phyloP scores from a whole-genome alignment of 2,797 vertebrate genomes.

The Anomalospiza imberbis region DNA sequence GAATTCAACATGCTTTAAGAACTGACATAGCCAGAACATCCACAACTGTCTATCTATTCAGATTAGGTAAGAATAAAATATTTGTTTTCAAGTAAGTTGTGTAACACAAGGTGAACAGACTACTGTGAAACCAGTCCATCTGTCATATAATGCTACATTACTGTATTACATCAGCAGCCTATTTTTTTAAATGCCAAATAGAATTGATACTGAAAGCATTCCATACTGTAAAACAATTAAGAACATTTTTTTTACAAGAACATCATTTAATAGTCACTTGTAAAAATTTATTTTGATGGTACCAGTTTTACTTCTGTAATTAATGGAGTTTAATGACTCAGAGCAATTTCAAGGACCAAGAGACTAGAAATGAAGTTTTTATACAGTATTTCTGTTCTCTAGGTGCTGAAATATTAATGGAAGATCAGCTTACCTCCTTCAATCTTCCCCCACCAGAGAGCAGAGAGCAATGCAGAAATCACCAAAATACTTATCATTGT shows the following conservation, averaged over 20 bases:
- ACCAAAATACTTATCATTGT: not conserved
- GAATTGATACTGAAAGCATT: not conserved
- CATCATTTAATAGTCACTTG: not conserved
- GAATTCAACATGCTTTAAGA: not conserved
- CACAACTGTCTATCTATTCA: not conserved
- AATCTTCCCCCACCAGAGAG: rapidly evolving
- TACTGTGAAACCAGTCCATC: slow-evolving; percentile 16
- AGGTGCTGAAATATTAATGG: not conserved
- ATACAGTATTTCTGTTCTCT: not conserved
- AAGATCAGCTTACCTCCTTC: not conserved
- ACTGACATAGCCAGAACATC: not conserved
- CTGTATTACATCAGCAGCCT: not conserved
- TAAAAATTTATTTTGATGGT: not conserved
- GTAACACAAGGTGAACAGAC: not conserved
- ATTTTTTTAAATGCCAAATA: not conserved
- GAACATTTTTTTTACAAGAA: not conserved
- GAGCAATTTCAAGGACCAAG: not conserved
- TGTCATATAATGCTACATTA: not conserved
- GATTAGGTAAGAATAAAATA: slow-evolving; percentile 7
- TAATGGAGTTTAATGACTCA: not conserved
- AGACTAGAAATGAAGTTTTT: not conserved
- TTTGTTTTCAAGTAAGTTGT: slow-evolving; percentile 15
- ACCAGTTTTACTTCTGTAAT: not conserved
- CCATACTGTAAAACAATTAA: not conserved
- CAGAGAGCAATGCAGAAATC: not conserved